Percentiles rank a stretch among this genome's conserved stretches.
Conservation (phyloP, 2,797 vertebrate genomes). For the Hephaestus fuliginosus region DNA sequence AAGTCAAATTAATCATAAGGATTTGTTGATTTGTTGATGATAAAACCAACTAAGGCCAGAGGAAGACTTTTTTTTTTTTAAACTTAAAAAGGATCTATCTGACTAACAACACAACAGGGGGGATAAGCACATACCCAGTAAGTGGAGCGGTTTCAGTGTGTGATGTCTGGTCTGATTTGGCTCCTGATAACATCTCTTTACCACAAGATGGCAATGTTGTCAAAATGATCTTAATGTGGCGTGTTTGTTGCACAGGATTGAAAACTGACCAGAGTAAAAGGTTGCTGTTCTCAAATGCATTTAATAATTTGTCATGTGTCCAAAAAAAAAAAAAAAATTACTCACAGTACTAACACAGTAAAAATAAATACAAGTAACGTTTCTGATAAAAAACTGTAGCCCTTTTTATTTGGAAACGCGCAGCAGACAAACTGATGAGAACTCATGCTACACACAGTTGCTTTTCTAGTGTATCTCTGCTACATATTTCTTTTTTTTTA, state of each 20-base stretch:
- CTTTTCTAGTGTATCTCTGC: conserved; percentile 76
- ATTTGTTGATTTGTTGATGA: no score
- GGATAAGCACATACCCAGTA: no score
- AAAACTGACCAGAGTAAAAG: conserved; percentile 35
- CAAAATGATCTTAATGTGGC: conserved; percentile 42
- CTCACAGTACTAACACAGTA: conserved; percentile 69
- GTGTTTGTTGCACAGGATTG: conserved; percentile 3
- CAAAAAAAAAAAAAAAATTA: conserved; percentile 41
- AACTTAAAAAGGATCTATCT: no score
- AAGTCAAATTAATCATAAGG: no score
- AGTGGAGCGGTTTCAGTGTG: not conserved
- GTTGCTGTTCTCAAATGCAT: conserved; percentile 72
- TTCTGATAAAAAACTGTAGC: conserved; percentile 83
- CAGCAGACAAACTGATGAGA: conserved; percentile 75
- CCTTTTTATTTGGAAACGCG: conserved; percentile 82
- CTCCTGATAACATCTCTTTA: conserved; percentile 45
- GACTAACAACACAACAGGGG: no score
- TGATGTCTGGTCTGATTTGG: not conserved
- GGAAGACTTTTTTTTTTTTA: no score
- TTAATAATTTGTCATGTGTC: conserved; percentile 74
- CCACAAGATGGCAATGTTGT: conserved; percentile 78
- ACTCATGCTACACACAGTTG: conserved; percentile 84
- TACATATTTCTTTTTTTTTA: conserved; percentile 77
- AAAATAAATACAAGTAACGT: conserved; percentile 76
- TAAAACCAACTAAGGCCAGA: no score